These are phyloP conservation scores for Keiferia lycopersicella DNA, from an alignment of 2,888 invertebrate genomes.

Conservation along the genomic window DNA sequence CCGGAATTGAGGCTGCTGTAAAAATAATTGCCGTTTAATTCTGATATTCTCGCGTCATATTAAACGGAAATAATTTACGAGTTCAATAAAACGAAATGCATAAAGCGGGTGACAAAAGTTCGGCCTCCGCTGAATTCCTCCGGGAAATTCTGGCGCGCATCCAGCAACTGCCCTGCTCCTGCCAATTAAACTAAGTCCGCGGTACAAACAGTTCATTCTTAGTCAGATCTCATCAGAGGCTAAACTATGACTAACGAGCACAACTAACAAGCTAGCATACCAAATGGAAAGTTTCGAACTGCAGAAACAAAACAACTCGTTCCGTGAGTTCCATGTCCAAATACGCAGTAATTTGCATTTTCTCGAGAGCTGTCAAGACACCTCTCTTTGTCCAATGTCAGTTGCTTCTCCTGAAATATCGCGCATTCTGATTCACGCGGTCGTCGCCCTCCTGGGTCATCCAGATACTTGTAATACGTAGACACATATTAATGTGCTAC, in stretches of 20 bases:
- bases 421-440: conserved; percentile 28
- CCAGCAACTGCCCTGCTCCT: conserved; percentile 46
- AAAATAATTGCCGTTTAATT: conserved; percentile 14
- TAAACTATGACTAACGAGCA: conserved; percentile 27
- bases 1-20: conserved; percentile 17
- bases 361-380: background rate
- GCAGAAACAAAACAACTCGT: background rate
- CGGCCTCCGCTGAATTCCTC: conserved; percentile 42
- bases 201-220: conserved; percentile 42
- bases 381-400: conserved; percentile 22
- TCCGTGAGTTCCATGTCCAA: background rate
- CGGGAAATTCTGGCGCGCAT: conserved; percentile 45
- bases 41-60: background rate
- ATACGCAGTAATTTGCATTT: conserved; percentile 18
- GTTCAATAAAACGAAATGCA: conserved; percentile 22
- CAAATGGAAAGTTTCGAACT: background rate
- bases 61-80: conserved; percentile 25
- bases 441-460: conserved; percentile 22
- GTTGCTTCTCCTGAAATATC: conserved; percentile 20
- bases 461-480: conserved; percentile 7
- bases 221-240: conserved; percentile 32
- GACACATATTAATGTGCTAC: conserved; percentile 7
- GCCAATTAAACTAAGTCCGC: conserved; percentile 56
- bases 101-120: conserved; percentile 37
- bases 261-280: conserved; percentile 1